Conservation (phyloP, 2,888 invertebrate genomes). For the Nomada fucata region DNA sequence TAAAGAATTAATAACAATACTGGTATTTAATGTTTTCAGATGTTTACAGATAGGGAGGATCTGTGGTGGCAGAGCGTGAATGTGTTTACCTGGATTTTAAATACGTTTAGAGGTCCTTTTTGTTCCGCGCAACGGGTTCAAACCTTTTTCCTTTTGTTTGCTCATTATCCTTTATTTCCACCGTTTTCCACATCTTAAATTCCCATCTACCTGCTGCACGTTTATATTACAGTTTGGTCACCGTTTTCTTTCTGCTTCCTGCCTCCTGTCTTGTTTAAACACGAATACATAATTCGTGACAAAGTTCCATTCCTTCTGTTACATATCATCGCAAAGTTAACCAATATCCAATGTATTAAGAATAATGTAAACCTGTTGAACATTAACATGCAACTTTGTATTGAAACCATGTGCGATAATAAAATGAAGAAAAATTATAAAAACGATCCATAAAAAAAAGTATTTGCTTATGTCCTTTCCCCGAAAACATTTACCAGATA, state of each 20-base stretch:
- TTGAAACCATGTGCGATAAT: no score
- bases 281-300: not conserved
- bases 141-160: conserved; percentile 2
- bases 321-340: not conserved
- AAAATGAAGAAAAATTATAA: no score
- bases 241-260: not conserved
- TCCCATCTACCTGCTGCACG: not conserved
- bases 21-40: not conserved
- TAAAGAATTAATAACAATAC: not conserved
- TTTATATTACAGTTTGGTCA: not conserved
- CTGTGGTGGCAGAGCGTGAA: not conserved
- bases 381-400: no score
- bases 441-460: no score
- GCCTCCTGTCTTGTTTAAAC: not conserved
- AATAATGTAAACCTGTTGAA: not conserved
- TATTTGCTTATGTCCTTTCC: no score
- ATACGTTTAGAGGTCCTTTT: not conserved
- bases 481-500: no score
- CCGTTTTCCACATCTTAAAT: not conserved
- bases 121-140: not conserved
- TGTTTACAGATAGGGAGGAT: not conserved
- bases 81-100: conserved; percentile 11
- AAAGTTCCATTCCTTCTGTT: not conserved
- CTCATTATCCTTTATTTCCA: not conserved
- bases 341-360: not conserved